Percentiles rank a stretch among this genome's conserved stretches.
These are phyloP conservation scores for Connochaetes taurinus DNA, from an alignment of 2,113 vertebrate genomes.

Conservation along the genomic window DNA sequence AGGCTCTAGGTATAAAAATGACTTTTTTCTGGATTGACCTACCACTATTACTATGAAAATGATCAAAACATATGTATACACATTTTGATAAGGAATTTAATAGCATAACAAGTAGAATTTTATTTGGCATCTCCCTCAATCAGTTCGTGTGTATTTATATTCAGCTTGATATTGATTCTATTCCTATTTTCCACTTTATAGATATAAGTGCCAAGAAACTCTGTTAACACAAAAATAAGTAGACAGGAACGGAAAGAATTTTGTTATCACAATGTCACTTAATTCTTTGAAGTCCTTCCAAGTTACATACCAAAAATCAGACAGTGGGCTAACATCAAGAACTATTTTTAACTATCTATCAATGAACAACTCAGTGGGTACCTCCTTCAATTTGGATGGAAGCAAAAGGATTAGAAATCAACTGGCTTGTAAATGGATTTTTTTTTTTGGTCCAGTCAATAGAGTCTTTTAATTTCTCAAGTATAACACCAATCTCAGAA, in stretches of 20 bases:
- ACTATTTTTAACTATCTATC: conserved; percentile 18
- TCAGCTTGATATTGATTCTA: not conserved
- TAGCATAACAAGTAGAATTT: not conserved
- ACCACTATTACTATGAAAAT: not conserved
- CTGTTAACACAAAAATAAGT: not conserved
- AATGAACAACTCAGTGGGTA: not conserved
- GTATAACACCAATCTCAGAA: not conserved
- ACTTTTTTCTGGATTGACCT: not conserved
- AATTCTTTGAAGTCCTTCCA: not conserved
- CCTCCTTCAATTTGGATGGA: not conserved
- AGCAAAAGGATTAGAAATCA: conserved; percentile 25
- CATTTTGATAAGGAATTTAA: not conserved
- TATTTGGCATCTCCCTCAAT: not conserved
- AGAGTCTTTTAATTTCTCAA: not conserved
- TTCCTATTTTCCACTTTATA: conserved; percentile 8
- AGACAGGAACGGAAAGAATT: not conserved
- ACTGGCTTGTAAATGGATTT: not conserved
- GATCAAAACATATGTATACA: not conserved
- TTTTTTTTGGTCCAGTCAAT: not conserved
- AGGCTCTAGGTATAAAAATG: conserved; percentile 1
- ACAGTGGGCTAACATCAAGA: not conserved
- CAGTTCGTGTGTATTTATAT: not conserved
- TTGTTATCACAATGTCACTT: not conserved
- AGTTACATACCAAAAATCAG: not conserved
- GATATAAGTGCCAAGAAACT: not conserved